These are phyloP conservation scores for Athalia circularis DNA, from an alignment of 2,888 invertebrate genomes.

Conservation along the genomic window DNA sequence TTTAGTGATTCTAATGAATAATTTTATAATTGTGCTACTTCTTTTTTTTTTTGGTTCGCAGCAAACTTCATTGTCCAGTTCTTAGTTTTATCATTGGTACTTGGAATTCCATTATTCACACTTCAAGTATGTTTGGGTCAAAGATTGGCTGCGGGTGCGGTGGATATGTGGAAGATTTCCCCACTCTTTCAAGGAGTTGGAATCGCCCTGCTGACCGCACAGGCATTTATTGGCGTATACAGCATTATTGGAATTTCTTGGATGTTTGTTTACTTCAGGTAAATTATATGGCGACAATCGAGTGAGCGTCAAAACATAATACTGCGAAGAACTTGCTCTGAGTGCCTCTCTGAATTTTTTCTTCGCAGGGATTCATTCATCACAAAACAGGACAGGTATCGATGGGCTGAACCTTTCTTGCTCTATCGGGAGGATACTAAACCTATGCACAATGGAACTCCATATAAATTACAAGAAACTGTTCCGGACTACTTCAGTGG, in stretches of 20 bases:
- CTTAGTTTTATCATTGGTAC: slow-evolving; percentile 85
- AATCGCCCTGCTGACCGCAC: slow-evolving; percentile 85
- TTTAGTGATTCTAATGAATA: slow-evolving; percentile 31
- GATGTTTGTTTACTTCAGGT: slow-evolving; percentile 89
- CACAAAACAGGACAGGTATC: slow-evolving; percentile 85
- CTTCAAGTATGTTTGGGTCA: slow-evolving; percentile 91
- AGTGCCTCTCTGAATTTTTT: not conserved
- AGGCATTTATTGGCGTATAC: slow-evolving; percentile 89
- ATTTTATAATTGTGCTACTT: slow-evolving; percentile 25
- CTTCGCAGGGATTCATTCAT: slow-evolving; percentile 85
- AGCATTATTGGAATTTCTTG: slow-evolving; percentile 93
- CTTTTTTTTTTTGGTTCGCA: slow-evolving; percentile 70
- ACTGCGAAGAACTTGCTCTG: not conserved
- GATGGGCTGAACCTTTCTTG: slow-evolving; percentile 87
- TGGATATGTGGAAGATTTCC: slow-evolving; percentile 95
- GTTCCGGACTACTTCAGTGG: slow-evolving; percentile 91
- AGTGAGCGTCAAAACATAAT: not conserved
- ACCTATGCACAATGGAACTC: slow-evolving; percentile 65
- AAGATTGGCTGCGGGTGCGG: slow-evolving; percentile 87
- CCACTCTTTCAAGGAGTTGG: slow-evolving; percentile 95
- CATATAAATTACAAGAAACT: slow-evolving; percentile 82
- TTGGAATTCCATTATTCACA: slow-evolving; percentile 90
- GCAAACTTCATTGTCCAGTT: slow-evolving; percentile 93
- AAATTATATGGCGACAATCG: not conserved
- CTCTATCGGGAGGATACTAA: slow-evolving; percentile 80